Evolutionary conservation across 2,888 invertebrate genomes (phyloP), one percentile per base, ranked within the genome.

Genomic region (Steinernema scapterisci): DNA sequence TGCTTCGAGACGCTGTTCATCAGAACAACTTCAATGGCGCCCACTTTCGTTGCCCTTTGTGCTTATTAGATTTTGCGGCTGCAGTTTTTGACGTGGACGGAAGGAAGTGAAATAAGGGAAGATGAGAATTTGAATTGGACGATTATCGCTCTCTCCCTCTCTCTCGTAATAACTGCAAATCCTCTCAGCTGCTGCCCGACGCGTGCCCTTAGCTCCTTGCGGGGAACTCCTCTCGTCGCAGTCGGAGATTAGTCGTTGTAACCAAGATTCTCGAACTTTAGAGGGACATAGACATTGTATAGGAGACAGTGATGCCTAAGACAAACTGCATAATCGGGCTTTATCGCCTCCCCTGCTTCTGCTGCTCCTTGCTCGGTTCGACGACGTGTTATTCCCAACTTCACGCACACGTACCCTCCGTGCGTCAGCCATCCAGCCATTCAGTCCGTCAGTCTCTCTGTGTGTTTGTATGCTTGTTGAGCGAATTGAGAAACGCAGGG

Each of bases 11-110:
- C 63, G 63, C 5, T 63, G 48, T 16, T 48, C 48, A 19, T 48
- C 19, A 16, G n/a, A 13, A n/a, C n/a, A n/a, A 19, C 63, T 16
- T 63, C 27, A 13, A 48, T 25, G 54, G 13, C 19, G 31, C 31
- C 16, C n/a, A n/a, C 31, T 63, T 25, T 16, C 19, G 16, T 11
- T 63, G 63, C 19, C 63, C 63, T 63, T 63, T 31, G 31, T 31
- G 31, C 63, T 63, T 63, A 63, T 63, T 63, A 63, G 63, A 63
- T 63, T 63, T 52, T 63, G 48, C 31, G 54, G 19, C 5, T 25
- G 25, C 48, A 13, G n/a, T n/a, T 38, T 38, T n/a, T 48, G 48
- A 48, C 48, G 48, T 48, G 48, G 13, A 48, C 48, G 13, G 54
- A 54, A 25, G 54, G 63, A 63, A 19, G 25, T 16, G 63, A 13